Evolutionary conservation across 2,797 vertebrate species (phyloP), one percentile per base, ranked within the genome.

Genomic region (Scarus forsteni): DNA sequence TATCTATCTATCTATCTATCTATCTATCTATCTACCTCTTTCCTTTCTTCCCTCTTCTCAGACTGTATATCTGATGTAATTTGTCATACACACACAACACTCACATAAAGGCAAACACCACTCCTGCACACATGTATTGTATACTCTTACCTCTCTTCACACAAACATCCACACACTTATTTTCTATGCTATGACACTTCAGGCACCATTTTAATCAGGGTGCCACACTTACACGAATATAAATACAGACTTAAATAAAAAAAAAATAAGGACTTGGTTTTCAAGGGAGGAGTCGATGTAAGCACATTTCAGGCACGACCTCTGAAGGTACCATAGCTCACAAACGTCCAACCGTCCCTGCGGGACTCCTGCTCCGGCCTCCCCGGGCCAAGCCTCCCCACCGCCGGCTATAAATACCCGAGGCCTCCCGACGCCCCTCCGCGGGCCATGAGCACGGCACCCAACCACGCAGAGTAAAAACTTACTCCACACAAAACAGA

Each of bases 361-460:
- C 73, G 88, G 86, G 86, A 60, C 78, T 54, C 72, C 80, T 43
- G 80, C 75, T 58, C 53, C 53, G 67, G 76, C 77, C 86, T 87
- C 80, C 11, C 64, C 73, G 69, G 84, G 64, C 81, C 85, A 77
- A 81, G 79, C 69, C 84, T 84, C 80, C 75, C 75, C 57, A 55
- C 70, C 36, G 70, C 80, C 64, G 75, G 86, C 85, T 92, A 93
- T 92, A 94, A 91, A 93, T 92, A 92, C 68, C 71, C 70, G 64
- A 78, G 85, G 77, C 89, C 87, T 85, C 84, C 72, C 62, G 88
- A 61, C 75, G 79, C 81, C 85, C 83, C 70, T 65, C 81, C 46
- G 83, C 60, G 76, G 76, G 68, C 69, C 70, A 40, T 15, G 58
- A 52, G 60, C 66, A 53, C 70, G 45, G 63, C 80, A 63, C 53